These are phyloP conservation scores for Helleia helle DNA, from an alignment of 2,888 invertebrate genomes.

Conservation along the genomic window DNA sequence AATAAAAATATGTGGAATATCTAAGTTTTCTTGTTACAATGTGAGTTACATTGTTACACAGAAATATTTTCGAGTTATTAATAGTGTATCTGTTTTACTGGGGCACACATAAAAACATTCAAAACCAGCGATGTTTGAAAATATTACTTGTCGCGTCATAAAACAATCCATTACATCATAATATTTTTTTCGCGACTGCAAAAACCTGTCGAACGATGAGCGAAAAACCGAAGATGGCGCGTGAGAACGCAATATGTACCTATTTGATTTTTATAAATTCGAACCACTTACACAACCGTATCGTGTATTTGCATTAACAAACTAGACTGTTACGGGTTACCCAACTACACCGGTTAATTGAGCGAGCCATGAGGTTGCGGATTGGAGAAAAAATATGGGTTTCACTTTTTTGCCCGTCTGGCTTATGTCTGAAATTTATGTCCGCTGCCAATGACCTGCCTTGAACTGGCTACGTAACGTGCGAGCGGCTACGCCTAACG, in stretches of 20 bases:
- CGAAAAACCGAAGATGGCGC: neutral
- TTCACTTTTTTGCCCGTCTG: constrained; percentile 71
- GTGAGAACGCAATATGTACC: neutral
- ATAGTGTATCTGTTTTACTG: too few species aligned
- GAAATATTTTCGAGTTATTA: too few species aligned
- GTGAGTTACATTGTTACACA: too few species aligned
- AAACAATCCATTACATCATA: too few species aligned
- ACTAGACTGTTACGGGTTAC: neutral
- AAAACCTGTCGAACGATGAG: neutral
- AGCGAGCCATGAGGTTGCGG: constrained; percentile 14
- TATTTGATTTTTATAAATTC: neutral
- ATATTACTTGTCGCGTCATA: too few species aligned
- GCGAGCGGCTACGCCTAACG: constrained; percentile 25
- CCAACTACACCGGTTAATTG: neutral
- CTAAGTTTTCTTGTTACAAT: too few species aligned
- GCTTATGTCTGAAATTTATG: constrained; percentile 53
- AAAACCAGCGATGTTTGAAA: too few species aligned
- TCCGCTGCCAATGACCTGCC: constrained; percentile 59
- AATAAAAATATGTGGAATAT: too few species aligned
- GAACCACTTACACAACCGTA: neutral
- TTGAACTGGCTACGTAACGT: constrained; percentile 64
- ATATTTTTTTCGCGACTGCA: too few species aligned
- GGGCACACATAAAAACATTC: too few species aligned
- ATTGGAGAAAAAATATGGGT: constrained; percentile 47
- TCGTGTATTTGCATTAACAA: neutral